These are phyloP conservation scores for Phania funesta DNA, from an alignment of 2,888 invertebrate genomes.

Conservation along the genomic window DNA sequence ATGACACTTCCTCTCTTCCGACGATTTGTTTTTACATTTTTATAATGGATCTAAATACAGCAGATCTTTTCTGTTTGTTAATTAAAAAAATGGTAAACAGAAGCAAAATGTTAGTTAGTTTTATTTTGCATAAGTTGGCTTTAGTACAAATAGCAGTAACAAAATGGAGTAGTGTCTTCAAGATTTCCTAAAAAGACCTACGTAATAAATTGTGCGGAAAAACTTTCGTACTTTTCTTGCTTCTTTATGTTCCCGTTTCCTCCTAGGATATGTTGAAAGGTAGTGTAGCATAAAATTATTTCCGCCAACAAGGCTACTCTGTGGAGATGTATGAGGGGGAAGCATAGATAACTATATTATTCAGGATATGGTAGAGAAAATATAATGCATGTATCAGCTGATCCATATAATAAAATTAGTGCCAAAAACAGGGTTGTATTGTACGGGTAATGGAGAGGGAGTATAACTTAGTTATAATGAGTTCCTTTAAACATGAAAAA, in stretches of 20 bases:
- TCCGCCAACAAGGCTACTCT: neutral
- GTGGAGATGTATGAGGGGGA: neutral
- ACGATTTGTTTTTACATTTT: neutral
- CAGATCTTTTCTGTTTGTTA: conserved; percentile 57
- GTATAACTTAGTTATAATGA: no score
- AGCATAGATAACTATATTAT: neutral
- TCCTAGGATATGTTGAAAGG: neutral
- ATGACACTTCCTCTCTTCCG: conserved; percentile 57
- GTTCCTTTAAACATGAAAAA: no score
- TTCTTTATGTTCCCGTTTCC: neutral
- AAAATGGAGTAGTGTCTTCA: neutral
- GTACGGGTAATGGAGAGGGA: no score
- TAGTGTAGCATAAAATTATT: neutral
- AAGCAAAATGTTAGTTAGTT: neutral
- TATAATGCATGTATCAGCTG: no score
- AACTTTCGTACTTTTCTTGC: neutral
- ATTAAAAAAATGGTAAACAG: neutral
- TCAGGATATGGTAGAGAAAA: neutral
- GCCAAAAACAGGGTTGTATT: no score
- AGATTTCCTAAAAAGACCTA: neutral
- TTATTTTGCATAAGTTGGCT: neutral
- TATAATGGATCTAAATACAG: neutral
- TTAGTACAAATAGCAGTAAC: neutral
- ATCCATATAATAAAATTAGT: no score
- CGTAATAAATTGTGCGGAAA: conserved; percentile 14